Conservation (phyloP, 2,888 invertebrate species). For the Clitarchus hookeri region DNA sequence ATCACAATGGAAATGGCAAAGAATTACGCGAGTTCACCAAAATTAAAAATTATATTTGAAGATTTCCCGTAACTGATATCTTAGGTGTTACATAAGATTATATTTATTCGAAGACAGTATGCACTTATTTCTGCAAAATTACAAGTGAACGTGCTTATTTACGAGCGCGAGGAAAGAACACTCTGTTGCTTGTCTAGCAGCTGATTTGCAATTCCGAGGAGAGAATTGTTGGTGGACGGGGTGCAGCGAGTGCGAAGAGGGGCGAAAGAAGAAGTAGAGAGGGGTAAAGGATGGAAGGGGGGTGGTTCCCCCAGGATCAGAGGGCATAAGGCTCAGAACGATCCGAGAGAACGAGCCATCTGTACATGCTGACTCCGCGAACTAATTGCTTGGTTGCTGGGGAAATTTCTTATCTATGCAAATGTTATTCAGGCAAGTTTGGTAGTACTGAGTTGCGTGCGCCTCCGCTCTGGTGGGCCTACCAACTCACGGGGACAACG, state of each 20-base stretch:
- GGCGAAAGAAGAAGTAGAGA: background rate
- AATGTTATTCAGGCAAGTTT: background rate
- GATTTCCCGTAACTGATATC: too few species aligned
- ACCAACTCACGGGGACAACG: background rate
- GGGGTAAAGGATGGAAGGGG: background rate
- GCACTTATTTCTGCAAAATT: too few species aligned
- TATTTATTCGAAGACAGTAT: too few species aligned
- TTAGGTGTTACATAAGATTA: too few species aligned
- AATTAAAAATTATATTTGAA: too few species aligned
- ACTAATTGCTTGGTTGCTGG: constrained; percentile 1
- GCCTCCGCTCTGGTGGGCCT: background rate
- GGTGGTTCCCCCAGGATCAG: background rate
- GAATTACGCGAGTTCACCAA: too few species aligned
- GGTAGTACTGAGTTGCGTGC: background rate
- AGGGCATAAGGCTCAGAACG: background rate
- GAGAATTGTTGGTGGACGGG: background rate
- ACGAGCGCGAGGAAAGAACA: background rate
- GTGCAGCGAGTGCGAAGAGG: background rate
- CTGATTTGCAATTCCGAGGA: background rate
- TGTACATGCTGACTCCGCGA: background rate
- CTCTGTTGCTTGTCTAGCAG: background rate
- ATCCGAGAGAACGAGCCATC: background rate
- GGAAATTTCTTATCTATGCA: constrained; percentile 10
- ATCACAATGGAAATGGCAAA: too few species aligned
- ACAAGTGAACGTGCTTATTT: background rate